phyloP scores from a whole-genome alignment of 1,140 invertebrate species.

The Drosophila serrata region DNA sequence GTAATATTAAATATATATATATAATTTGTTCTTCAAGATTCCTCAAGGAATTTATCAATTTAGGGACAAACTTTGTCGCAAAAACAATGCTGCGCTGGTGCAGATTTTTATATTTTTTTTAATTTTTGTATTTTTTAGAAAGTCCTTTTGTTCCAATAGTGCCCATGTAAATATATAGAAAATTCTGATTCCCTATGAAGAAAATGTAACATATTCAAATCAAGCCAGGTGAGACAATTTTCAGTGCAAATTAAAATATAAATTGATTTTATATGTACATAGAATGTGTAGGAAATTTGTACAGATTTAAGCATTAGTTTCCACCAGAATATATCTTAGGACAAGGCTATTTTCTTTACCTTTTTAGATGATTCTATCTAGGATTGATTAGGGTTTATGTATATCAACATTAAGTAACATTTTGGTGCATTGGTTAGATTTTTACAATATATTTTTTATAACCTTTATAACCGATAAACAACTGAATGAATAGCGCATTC shows the following conservation, averaged over 20 bases:
- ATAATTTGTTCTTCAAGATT: conserved; percentile 4
- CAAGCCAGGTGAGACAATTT: conserved; percentile 43
- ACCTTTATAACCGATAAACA: not conserved
- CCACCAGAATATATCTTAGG: not conserved
- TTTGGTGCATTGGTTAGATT: conserved; percentile 37
- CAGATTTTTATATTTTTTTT: conserved; percentile 4
- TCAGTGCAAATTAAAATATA: conserved; percentile 42
- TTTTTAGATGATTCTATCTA: conserved; percentile 30
- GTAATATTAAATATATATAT: conserved; percentile 33
- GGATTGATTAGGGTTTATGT: not conserved
- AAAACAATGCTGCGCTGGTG: conserved; percentile 16
- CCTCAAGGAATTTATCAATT: conserved; percentile 16
- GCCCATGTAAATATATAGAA: conserved; percentile 58
- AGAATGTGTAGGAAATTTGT: not conserved
- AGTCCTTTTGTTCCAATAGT: conserved; percentile 46
- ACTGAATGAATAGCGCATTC: not conserved
- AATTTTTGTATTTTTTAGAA: not conserved
- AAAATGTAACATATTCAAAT: conserved; percentile 8
- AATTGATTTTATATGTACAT: conserved; percentile 30
- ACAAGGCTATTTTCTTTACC: conserved; percentile 13
- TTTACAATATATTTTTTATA: conserved; percentile 18
- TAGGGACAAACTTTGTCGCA: conserved; percentile 29
- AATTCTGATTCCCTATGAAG: conserved; percentile 16
- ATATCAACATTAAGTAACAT: conserved; percentile 39
- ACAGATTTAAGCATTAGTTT: conserved; percentile 4